Base-by-base conservation (phyloP, 2,113 vertebrate genomes). In the Centropus unirufus region DNA sequence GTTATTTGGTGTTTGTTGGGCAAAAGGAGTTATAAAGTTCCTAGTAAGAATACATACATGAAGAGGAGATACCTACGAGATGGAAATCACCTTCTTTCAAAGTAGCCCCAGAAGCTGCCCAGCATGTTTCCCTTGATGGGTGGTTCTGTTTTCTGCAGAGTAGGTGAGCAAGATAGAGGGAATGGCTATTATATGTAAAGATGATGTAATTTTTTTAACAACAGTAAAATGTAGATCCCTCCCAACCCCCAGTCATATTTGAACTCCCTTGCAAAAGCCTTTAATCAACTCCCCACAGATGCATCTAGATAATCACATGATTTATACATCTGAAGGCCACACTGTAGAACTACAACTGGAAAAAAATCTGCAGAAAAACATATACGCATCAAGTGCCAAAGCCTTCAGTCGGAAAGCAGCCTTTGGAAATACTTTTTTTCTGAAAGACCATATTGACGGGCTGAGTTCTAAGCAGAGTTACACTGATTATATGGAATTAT, bases 391-490 rank as follows among this genome's bases (percentile, higher is more conserved):
- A 82, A 89, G 54, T 69, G 52, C 32, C 26, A 72, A 86, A 94
- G 89, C 47, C 57, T 63, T 75, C 18, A 63, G 57, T 68, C 78
- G 93, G 34, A 55, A 93, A 95, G 61, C 73, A 79, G 52, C 51
- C 8, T 75, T 87, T 86, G 46, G 66, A 96, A 97, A 94, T 9
- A 29, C 40, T 88, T 57, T 36, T 57, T n/a, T 93, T 88, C 36
- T 94, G 80, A 93, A 95, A 97, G 54, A 59, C 42, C 40, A 2
- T 92, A 97, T 92, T 83, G 87, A 95, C 74, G 94, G 86, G 47
- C 52, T 80, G 89, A 95, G 57, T 57, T 95, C 89, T 95, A 83
- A 96, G 78, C 91, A 82, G 24, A 95, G 83, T 94, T 97, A 85
- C 34, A 89, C 51, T 88, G 91, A 87, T 96, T 96, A 85, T 70